phyloP scores from a whole-genome alignment of 2,113 vertebrate species.

The Pholis gunnellus region DNA sequence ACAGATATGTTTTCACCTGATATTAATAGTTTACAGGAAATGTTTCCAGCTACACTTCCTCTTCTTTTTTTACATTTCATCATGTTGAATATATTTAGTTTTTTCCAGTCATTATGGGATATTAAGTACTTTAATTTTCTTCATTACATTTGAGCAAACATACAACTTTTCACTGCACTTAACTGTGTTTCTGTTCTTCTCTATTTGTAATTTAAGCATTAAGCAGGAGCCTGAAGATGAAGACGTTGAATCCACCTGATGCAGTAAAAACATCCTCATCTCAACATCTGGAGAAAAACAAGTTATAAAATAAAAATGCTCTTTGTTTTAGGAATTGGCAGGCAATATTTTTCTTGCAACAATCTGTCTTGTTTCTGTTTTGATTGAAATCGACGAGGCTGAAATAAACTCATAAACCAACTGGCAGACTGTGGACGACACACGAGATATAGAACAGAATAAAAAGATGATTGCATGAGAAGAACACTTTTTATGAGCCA shows the following conservation, averaged over 20 bases:
- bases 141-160: no score
- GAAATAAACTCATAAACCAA: not conserved
- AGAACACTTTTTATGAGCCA: not conserved
- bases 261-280: not conserved
- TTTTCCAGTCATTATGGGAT: not conserved
- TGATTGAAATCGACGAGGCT: not conserved
- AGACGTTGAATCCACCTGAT: not conserved
- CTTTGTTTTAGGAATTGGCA: not conserved
- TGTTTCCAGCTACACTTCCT: not conserved
- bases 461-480: not conserved
- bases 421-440: not conserved
- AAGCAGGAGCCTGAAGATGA: not conserved
- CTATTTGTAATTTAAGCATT: no score
- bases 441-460: not conserved
- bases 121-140: not conserved
- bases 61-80: no score
- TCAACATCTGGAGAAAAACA: not conserved
- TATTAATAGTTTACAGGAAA: not conserved
- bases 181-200: no score
- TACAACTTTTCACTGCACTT: no score
- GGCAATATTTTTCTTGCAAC: not conserved
- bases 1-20: not conserved
- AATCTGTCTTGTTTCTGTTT: not conserved
- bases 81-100: no score
- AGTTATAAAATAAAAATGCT: no score